Percentiles rank a stretch among this genome's conserved stretches.
Conservation (phyloP, 2,797 vertebrate species). For the Parauchenoglanis punctatus region DNA sequence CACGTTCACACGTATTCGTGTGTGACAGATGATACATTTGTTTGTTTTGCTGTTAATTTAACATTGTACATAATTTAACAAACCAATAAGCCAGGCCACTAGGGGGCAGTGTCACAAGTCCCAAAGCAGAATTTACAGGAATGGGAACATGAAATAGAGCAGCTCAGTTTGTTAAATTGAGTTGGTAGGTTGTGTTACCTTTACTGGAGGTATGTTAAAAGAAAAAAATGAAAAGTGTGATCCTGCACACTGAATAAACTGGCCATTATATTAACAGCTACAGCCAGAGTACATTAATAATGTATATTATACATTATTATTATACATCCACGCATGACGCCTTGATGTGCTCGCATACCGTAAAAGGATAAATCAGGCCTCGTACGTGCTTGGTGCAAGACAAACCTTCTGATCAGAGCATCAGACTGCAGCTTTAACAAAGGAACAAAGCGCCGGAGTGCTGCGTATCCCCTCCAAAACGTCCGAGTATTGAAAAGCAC, state of each 20-base stretch:
- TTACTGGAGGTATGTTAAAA: neutral
- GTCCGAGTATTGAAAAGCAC: slow-evolving; percentile 70
- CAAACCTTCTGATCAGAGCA: slow-evolving; percentile 62
- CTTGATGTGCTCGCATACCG: neutral
- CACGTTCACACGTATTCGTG: neutral
- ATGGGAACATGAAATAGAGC: neutral
- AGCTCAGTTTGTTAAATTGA: neutral
- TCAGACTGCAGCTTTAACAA: slow-evolving; percentile 64
- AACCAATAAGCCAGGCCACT: neutral
- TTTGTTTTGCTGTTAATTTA: neutral
- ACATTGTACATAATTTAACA: neutral
- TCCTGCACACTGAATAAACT: neutral
- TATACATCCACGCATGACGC: no score
- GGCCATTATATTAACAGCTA: neutral
- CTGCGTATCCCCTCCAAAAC: slow-evolving; percentile 57
- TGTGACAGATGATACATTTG: neutral
- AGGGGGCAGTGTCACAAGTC: neutral
- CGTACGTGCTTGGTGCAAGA: slow-evolving; percentile 22
- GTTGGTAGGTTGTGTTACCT: neutral
- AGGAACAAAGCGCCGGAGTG: slow-evolving; percentile 69
- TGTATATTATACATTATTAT: neutral
- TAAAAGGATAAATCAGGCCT: neutral
- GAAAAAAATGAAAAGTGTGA: neutral
- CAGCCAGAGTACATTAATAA: neutral
- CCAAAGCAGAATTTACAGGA: neutral